Evolutionary conservation across 1,140 invertebrate species (phyloP).

Genomic region (Achatina immaculata): DNA sequence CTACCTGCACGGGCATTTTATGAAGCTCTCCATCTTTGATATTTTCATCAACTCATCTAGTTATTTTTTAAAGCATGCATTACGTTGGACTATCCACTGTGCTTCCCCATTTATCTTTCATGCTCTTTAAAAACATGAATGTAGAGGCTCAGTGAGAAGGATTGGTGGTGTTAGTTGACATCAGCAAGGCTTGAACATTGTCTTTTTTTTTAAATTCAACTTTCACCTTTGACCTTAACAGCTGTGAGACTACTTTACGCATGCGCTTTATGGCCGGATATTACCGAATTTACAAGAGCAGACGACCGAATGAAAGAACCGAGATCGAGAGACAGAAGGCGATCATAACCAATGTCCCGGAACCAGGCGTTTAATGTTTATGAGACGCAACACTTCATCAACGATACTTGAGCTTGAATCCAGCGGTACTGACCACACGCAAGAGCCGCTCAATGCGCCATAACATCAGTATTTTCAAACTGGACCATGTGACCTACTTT

Average conservation of each 20-base stretch:
- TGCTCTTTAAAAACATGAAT: too few relatives aligned
- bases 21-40: too few relatives aligned
- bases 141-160: too few relatives aligned
- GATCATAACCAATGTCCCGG: not conserved
- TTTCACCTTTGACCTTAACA: constrained; percentile 12
- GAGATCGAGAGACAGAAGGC: not conserved
- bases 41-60: too few relatives aligned
- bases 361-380: not conserved
- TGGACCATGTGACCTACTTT: not conserved
- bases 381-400: not conserved
- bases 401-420: not conserved
- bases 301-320: constrained; percentile 17
- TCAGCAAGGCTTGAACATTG: too few relatives aligned
- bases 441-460: not conserved
- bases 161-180: too few relatives aligned
- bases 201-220: too few relatives aligned
- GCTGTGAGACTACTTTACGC: constrained; percentile 5
- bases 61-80: too few relatives aligned
- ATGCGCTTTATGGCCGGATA: constrained; percentile 11
- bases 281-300: not conserved
- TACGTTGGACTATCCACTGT: too few relatives aligned
- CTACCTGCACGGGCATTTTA: too few relatives aligned
- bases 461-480: not conserved
- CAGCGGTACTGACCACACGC: not conserved
- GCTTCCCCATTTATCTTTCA: too few relatives aligned